Conservation (phyloP, 2,888 invertebrate species). For the Dorcus parallelipipedus region DNA sequence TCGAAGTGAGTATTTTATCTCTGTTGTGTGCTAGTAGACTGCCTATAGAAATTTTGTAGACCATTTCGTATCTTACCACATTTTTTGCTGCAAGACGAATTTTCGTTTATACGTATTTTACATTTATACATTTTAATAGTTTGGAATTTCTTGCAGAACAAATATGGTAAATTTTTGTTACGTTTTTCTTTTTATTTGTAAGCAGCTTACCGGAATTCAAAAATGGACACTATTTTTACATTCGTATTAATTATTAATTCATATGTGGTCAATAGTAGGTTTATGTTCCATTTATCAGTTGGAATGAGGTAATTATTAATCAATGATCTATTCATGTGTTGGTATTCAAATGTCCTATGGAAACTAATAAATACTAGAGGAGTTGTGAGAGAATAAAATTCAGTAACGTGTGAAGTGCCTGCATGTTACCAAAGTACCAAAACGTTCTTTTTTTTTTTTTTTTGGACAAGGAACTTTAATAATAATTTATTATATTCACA, state of each 20-base stretch:
- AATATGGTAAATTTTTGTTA: slow-evolving; percentile 13
- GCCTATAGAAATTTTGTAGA: slow-evolving; percentile 38
- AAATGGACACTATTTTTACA: slow-evolving; percentile 18
- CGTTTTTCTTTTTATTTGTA: slow-evolving; percentile 16
- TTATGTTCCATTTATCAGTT: slow-evolving; percentile 28
- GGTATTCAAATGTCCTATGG: slow-evolving; percentile 65
- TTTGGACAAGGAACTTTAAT: slow-evolving; percentile 7
- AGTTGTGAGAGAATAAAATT: slow-evolving; percentile 30
- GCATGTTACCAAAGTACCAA: slow-evolving; percentile 35
- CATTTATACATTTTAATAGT: slow-evolving; percentile 11
- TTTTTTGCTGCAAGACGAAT: slow-evolving; percentile 26
- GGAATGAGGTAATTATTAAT: slow-evolving; percentile 47
- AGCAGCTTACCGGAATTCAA: slow-evolving; percentile 24
- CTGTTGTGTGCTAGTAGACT: slow-evolving; percentile 52
- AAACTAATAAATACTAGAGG: slow-evolving; percentile 18
- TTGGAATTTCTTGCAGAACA: slow-evolving; percentile 8
- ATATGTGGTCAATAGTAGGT: slow-evolving; percentile 17
- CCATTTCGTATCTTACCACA: slow-evolving; percentile 25
- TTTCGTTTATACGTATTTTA: slow-evolving; percentile 22
- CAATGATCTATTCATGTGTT: slow-evolving; percentile 55
- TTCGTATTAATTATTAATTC: slow-evolving; percentile 4
- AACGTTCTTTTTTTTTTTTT: slow-evolving; percentile 20
- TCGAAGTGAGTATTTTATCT: slow-evolving; percentile 69
- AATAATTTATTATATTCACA: slow-evolving; percentile 52
- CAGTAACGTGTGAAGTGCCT: slow-evolving; percentile 44